Evolutionary conservation across 2,797 vertebrate species (phyloP).

Genomic region (Enteromius mattozi): DNA sequence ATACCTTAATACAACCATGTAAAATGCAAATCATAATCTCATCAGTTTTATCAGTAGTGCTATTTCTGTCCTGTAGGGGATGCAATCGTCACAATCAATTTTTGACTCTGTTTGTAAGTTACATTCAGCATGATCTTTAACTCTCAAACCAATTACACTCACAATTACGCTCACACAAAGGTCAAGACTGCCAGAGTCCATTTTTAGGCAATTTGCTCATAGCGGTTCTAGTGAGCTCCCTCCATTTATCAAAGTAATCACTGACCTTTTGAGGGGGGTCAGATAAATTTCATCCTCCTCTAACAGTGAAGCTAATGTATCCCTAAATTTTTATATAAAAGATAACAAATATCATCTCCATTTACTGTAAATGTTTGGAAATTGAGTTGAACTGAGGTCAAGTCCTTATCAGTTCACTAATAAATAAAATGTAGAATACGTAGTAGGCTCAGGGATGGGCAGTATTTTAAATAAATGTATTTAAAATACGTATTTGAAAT

Average conservation of each 20-base stretch:
- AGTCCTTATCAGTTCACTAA: not conserved
- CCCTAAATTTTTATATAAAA: not conserved
- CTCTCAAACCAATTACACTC: slow-evolving; percentile 28
- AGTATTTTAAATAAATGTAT: no score
- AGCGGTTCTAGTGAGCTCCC: not conserved
- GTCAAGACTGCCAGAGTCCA: slow-evolving; percentile 6
- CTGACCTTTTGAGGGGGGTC: not conserved
- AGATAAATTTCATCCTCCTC: not conserved
- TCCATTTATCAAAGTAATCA: slow-evolving; percentile 29
- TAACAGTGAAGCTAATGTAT: not conserved
- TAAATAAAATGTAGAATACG: not conserved
- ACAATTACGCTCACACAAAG: no score
- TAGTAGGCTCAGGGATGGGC: no score
- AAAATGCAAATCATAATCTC: not conserved
- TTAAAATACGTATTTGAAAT: no score
- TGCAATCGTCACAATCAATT: not conserved
- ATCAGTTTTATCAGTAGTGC: not conserved
- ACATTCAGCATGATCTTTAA: slow-evolving; percentile 23
- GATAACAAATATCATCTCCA: not conserved
- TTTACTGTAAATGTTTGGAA: not conserved
- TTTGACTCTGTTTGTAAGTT: not conserved
- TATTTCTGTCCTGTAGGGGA: slow-evolving; percentile 16
- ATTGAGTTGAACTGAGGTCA: not conserved
- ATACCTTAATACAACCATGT: not conserved
- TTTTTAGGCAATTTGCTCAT: slow-evolving; percentile 33